A percentile compares a stretch with the other conserved stretches of the same genome.
These are phyloP conservation scores for Colistium nudipinnis DNA, from an alignment of 2,113 vertebrate species.

Conservation along the genomic window DNA sequence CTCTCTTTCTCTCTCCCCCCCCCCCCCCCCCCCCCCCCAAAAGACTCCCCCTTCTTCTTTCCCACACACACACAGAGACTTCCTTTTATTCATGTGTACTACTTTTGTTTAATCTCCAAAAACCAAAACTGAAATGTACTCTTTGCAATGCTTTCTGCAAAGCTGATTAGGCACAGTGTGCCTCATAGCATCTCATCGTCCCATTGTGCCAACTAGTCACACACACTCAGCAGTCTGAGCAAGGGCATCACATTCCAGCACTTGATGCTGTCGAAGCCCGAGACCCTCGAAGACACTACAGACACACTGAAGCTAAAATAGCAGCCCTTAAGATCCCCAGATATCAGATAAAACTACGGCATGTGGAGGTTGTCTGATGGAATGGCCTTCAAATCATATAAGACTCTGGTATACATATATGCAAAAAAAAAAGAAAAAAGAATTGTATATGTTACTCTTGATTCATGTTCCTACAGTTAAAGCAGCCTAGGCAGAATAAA, in stretches of 20 bases:
- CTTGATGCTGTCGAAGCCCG: conserved; percentile 1
- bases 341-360: conserved; percentile 18
- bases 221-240: conserved; percentile 43
- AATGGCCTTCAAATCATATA: neutral
- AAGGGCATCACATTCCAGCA: conserved; percentile 51
- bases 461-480: neutral
- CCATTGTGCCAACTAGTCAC: conserved; percentile 7
- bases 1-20: conserved; percentile 22
- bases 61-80: conserved; percentile 17
- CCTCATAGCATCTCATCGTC: neutral
- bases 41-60: conserved; percentile 14
- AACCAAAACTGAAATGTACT: neutral
- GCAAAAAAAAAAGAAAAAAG: too few relatives aligned
- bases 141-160: neutral
- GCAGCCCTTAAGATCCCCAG: conserved; percentile 12
- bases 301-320: conserved; percentile 22
- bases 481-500: neutral
- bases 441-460: too few relatives aligned
- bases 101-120: conserved; percentile 12
- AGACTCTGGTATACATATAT: too few relatives aligned
- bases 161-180: neutral
- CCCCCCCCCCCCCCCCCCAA: conserved; percentile 10
- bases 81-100: conserved; percentile 4
- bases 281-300: neutral
- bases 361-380: conserved; percentile 4